Conservation (phyloP, 2,113 vertebrate genomes). For the Anas platyrhynchos region DNA sequence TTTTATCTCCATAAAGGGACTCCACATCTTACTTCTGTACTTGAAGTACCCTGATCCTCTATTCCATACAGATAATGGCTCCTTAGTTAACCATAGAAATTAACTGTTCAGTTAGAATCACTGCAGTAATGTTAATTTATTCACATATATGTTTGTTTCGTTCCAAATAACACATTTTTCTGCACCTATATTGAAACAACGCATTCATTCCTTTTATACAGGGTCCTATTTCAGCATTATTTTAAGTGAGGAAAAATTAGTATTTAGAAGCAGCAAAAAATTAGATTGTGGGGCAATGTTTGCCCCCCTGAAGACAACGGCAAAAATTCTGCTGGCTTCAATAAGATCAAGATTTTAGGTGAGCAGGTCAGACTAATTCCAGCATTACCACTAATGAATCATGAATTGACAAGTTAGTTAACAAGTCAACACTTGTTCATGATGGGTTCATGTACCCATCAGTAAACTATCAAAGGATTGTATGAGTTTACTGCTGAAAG, state of each 20-base stretch:
- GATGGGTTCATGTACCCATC: background rate
- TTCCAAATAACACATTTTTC: background rate
- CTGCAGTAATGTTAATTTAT: background rate
- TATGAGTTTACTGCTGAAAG: background rate
- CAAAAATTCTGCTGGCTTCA: background rate
- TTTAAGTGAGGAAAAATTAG: background rate
- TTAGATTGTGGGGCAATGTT: background rate
- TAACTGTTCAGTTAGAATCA: background rate
- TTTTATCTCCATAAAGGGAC: background rate
- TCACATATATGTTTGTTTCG: background rate
- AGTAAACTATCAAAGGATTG: background rate
- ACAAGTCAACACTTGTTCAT: background rate
- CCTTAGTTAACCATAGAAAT: background rate
- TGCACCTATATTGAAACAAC: background rate
- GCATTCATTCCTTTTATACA: background rate
- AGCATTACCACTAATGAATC: background rate
- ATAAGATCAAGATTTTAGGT: background rate
- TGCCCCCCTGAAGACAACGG: background rate
- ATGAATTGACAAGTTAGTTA: background rate
- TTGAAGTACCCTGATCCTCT: background rate
- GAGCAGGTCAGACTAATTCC: background rate
- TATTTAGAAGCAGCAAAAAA: background rate
- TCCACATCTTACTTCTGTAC: background rate
- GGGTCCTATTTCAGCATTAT: background rate
- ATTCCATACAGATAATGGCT: fast-evolving